Evolutionary conservation across 2,113 vertebrate genomes (phyloP).

Genomic region (Turdus rufiventris): DNA sequence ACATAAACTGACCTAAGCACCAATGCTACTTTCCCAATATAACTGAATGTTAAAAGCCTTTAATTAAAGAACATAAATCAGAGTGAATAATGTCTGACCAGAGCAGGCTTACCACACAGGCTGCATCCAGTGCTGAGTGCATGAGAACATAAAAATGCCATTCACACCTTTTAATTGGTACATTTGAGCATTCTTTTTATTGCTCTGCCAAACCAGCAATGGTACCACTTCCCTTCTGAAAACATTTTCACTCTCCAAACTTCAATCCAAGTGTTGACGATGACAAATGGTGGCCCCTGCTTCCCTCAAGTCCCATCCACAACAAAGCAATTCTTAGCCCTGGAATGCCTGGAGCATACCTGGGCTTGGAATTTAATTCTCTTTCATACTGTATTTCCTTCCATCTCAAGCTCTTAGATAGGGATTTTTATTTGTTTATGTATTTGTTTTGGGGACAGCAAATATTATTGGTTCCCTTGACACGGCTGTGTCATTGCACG

Average conservation of each 20-base stretch:
- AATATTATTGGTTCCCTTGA: neutral
- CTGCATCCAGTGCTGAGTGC: neutral
- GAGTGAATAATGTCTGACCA: neutral
- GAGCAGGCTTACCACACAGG: neutral
- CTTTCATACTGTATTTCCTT: neutral
- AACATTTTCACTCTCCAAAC: neutral
- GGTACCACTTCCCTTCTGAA: neutral
- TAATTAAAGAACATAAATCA: constrained; percentile 71
- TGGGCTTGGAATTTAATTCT: neutral
- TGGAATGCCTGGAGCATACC: neutral
- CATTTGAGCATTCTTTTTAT: neutral
- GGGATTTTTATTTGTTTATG: constrained; percentile 2
- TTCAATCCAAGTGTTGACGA: neutral
- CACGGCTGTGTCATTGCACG: rapidly evolving
- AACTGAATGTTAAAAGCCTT: constrained; percentile 66
- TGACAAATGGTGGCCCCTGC: neutral
- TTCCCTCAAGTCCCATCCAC: neutral
- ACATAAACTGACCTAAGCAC: constrained; percentile 17
- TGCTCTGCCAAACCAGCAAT: neutral
- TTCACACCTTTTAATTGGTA: neutral
- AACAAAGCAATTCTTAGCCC: neutral
- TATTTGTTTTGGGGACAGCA: neutral
- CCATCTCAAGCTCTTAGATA: neutral
- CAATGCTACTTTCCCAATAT: neutral
- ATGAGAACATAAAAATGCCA: neutral